phyloP scores from a whole-genome alignment of 2,797 vertebrate genomes.

The Centroberyx gerrardi region DNA sequence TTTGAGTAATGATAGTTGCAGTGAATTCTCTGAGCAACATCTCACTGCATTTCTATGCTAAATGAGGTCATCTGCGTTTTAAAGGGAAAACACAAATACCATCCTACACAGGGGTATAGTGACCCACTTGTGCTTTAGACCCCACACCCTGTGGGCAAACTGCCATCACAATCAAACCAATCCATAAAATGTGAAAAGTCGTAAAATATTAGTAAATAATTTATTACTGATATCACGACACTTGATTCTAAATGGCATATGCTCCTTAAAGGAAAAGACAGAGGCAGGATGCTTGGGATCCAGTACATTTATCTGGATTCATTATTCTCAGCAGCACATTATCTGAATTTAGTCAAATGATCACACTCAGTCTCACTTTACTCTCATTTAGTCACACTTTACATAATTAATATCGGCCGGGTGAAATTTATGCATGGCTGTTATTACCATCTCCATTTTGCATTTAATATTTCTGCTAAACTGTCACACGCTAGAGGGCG shows the following conservation, averaged over 20 bases:
- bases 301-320: too few relatives aligned
- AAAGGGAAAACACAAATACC: conserved; percentile 55
- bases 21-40: conserved; percentile 65
- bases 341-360: too few relatives aligned
- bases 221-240: conserved; percentile 13
- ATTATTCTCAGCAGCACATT: too few relatives aligned
- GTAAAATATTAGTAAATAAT: conserved; percentile 33
- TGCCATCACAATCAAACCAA: conserved; percentile 5
- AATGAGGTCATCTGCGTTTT: conserved; percentile 76
- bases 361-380: too few relatives aligned
- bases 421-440: too few relatives aligned
- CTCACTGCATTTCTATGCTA: conserved; percentile 72
- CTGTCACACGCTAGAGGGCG: conserved; percentile 70
- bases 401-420: too few relatives aligned
- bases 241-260: conserved; percentile 27
- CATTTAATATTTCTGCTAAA: too few relatives aligned
- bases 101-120: conserved; percentile 8
- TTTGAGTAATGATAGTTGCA: conserved; percentile 74
- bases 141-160: background rate
- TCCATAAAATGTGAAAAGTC: background rate
- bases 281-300: background rate
- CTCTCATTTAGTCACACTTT: too few relatives aligned
- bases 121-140: conserved; percentile 51
- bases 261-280: conserved; percentile 4
- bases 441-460: background rate